phyloP scores from a whole-genome alignment of 2,113 vertebrate genomes.

The Barbus barbus region DNA sequence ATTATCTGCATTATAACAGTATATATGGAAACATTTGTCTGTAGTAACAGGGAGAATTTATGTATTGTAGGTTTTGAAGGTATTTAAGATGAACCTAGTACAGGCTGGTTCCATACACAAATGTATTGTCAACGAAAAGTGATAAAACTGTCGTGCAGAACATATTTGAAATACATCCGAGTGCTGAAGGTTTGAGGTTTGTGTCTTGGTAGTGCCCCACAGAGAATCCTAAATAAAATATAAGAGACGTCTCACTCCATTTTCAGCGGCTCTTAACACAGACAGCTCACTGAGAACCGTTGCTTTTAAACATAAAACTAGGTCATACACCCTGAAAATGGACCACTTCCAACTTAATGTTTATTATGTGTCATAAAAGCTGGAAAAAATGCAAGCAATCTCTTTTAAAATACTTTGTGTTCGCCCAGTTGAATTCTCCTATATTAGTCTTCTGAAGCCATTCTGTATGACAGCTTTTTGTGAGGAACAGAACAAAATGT shows the following conservation, averaged over 20 bases:
- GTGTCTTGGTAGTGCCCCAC: neutral
- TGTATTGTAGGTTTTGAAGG: too few species aligned
- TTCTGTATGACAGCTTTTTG: too few species aligned
- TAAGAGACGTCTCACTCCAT: neutral
- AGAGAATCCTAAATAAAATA: slow-evolving; percentile 11
- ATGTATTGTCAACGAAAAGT: neutral
- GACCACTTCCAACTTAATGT: neutral
- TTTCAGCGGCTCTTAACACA: neutral
- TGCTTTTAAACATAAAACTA: slow-evolving; percentile 14
- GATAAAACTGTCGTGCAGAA: neutral
- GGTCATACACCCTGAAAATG: slow-evolving; percentile 6
- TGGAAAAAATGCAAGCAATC: neutral
- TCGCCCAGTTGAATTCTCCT: too few species aligned
- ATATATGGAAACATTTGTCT: neutral
- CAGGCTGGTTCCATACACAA: too few species aligned
- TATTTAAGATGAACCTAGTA: too few species aligned
- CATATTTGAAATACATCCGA: neutral
- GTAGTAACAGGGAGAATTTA: too few species aligned
- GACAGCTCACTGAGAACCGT: neutral
- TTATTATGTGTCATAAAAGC: neutral
- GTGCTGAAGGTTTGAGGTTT: neutral
- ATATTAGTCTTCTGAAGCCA: neutral
- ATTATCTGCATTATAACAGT: neutral
- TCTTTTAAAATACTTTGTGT: too few species aligned
- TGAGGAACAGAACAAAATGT: too few species aligned